Percentiles rank a stretch among this genome's conserved stretches.
Conservation (phyloP, 2,113 vertebrate genomes). For the Mesoclemmys tuberculata region DNA sequence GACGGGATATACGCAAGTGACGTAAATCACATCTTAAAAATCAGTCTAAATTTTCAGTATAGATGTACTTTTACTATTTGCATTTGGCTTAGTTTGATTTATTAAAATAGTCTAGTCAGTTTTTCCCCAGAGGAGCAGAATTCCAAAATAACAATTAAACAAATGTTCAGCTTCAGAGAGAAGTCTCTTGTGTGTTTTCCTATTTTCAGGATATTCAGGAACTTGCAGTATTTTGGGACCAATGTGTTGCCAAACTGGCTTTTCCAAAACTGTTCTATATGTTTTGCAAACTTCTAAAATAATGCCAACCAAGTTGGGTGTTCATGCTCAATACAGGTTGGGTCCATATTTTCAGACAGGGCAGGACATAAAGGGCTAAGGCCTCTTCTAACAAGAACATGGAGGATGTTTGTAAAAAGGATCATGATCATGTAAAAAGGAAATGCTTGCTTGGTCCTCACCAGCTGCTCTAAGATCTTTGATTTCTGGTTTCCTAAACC, state of each 20-base stretch:
- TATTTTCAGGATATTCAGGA: not conserved
- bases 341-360: not conserved
- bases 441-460: too few relatives aligned
- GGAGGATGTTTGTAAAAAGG: too few relatives aligned
- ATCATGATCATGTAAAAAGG: too few relatives aligned
- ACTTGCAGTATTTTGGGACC: not conserved
- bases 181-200: not conserved
- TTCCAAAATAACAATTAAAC: not conserved
- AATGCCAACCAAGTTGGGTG: too few relatives aligned
- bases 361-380: too few relatives aligned
- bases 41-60: not conserved
- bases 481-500: not conserved
- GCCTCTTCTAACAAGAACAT: too few relatives aligned
- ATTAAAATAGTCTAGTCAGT: not conserved
- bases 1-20: too few relatives aligned
- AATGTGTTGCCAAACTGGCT: not conserved
- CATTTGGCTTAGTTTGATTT: not conserved
- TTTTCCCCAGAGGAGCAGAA: not conserved
- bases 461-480: not conserved
- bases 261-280: too few relatives aligned
- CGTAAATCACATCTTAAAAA: not conserved
- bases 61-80: not conserved
- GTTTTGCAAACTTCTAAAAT: not conserved
- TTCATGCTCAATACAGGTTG: not conserved
- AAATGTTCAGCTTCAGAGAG: not conserved